Evolutionary conservation across 2,888 invertebrate species (phyloP), one percentile per base, ranked within the genome.

Genomic region (Acronicta alni): DNA sequence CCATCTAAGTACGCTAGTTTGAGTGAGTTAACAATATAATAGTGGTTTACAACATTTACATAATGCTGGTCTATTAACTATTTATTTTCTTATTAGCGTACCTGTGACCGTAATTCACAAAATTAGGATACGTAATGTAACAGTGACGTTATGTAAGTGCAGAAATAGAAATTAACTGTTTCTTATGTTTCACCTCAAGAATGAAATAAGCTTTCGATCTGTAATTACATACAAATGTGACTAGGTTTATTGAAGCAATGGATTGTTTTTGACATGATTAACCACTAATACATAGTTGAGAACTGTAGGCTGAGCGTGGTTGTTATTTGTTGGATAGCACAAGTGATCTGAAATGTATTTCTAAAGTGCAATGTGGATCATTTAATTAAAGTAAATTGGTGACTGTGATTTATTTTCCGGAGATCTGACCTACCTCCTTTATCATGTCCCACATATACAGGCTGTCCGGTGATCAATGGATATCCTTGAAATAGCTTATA

Each of bases 131-230:
- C 55, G 60, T 66, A 71, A 71, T 62, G 64, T 20, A 61, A 55
- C 57, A 64, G 57, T 68, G 61, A 60, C 48, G 41, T 63, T 71
- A 57, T 37, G 23, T 57, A 67, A 65, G 52, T 65, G 62, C 49
- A 55, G 51, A 54, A 26, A 64, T 30, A 44, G 45, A 37, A 58
- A 43, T 57, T 20, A 64, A 57, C 26, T 7, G 42, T 63, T 61
- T 71, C 65, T 67, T 72, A 77, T 72, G 70, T 77, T 61, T 81
- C 76, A 77, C 80, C 71, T 68, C 57, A 72, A 73, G 67, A 79
- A 80, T 73, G 65, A 76, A 66, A 75, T 57, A 75, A 79, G 77
- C 70, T 80, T 83, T 83, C 74, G 74, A 83, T 84, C 84, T 82
- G 71, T 58, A 77, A 77, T 71, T 62, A 55, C 44, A 61, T 46